phyloP scores from a whole-genome alignment of 2,888 invertebrate species.

The Heliconius ismenius region DNA sequence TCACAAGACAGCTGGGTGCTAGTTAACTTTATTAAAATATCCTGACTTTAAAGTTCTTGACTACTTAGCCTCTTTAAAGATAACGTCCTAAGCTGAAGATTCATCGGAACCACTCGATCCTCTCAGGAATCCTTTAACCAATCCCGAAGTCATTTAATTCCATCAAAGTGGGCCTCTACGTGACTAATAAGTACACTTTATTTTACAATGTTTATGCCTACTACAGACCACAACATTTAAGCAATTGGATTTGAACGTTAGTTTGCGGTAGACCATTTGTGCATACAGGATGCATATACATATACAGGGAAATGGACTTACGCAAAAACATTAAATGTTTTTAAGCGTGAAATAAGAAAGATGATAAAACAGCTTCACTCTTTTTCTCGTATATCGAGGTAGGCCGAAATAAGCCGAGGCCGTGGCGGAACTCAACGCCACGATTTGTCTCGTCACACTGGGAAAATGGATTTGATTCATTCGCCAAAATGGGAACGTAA shows the following conservation, averaged over 20 bases:
- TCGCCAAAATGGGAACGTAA: no score
- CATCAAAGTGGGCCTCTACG: not conserved
- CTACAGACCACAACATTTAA: slow-evolving; percentile 13
- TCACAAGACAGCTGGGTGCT: not conserved
- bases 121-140: slow-evolving; percentile 22
- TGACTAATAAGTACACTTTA: slow-evolving; percentile 24
- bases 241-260: not conserved
- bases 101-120: slow-evolving; percentile 27
- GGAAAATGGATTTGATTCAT: no score
- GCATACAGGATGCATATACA: not conserved
- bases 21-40: slow-evolving; percentile 16
- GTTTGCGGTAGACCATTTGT: slow-evolving; percentile 4
- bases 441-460: no score
- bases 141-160: slow-evolving; percentile 22
- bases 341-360: not conserved
- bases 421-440: no score
- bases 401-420: no score
- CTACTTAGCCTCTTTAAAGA: not conserved
- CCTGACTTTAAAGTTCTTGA: slow-evolving; percentile 4
- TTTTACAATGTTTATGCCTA: slow-evolving; percentile 23
- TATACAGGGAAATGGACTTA: no score
- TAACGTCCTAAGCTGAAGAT: slow-evolving; percentile 19
- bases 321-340: not conserved
- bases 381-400: no score
- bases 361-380: no score